Percentiles rank a stretch among this genome's conserved stretches.
Evolutionary conservation across 2,888 invertebrate species (phyloP).

Genomic region (Rotaria socialis): DNA sequence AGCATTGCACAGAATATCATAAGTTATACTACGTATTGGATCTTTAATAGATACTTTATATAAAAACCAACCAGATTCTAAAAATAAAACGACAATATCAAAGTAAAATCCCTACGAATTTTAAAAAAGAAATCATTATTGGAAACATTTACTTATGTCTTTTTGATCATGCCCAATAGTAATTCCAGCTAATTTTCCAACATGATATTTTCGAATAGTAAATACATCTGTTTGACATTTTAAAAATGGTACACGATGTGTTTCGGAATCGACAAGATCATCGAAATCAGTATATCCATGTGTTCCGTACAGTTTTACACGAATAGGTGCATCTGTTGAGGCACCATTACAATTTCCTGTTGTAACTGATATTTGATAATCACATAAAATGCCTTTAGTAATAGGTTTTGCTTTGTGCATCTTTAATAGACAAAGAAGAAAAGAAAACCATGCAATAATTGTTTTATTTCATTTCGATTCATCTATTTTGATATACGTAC

Average conservation of each 20-base stretch:
- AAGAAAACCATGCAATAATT: no score
- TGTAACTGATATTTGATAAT: neutral
- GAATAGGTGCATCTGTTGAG: neutral
- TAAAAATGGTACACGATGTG: neutral
- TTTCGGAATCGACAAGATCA: neutral
- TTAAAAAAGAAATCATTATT: no score
- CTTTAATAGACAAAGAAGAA: neutral
- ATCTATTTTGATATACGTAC: neutral
- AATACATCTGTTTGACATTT: slow-evolving; percentile 26
- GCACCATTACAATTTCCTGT: slow-evolving; percentile 26
- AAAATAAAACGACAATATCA: neutral
- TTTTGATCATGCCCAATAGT: slow-evolving; percentile 22
- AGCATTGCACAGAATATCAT: neutral
- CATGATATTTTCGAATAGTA: neutral
- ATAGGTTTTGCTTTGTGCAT: neutral
- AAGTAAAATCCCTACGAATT: neutral
- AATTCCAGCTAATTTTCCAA: slow-evolving; percentile 22
- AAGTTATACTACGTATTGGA: neutral
- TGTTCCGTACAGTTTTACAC: neutral
- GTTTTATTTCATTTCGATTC: no score
- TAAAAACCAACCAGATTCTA: slow-evolving; percentile 9
- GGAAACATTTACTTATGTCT: neutral
- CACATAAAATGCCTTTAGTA: neutral
- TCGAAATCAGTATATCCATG: neutral
- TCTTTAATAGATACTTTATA: neutral